phyloP scores from a whole-genome alignment of 53 echinoderm and acorn worm species.

The Temnopleurus reevesii region DNA sequence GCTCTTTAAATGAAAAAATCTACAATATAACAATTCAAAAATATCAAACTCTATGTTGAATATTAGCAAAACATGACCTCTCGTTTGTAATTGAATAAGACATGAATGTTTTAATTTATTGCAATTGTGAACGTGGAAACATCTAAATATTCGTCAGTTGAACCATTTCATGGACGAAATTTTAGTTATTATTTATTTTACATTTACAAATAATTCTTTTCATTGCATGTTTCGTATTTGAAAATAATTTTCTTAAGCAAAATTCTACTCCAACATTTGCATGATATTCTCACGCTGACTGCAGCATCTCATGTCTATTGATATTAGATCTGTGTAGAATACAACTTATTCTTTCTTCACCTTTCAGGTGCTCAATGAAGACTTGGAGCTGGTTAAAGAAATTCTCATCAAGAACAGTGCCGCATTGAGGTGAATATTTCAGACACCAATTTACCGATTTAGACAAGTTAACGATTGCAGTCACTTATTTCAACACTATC shows the following conservation, averaged over 20 bases:
- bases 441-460: too few species aligned
- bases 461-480: background rate
- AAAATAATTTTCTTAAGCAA: too few species aligned
- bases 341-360: background rate
- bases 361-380: background rate
- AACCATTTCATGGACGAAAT: too few species aligned
- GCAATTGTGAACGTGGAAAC: too few species aligned
- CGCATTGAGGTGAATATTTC: background rate
- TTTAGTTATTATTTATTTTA: too few species aligned
- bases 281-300: too few species aligned
- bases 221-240: too few species aligned
- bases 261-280: too few species aligned
- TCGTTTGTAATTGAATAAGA: too few species aligned
- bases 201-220: background rate
- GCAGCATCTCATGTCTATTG: too few species aligned
- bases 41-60: background rate
- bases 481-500: too few species aligned
- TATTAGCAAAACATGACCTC: background rate
- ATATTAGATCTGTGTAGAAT: background rate
- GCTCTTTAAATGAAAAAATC: background rate
- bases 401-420: background rate
- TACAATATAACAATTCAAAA: background rate
- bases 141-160: background rate
- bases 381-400: background rate
- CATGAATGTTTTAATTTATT: too few species aligned